Conservation (phyloP, 2,113 vertebrate species). For the Poeciliopsis prolifica region DNA sequence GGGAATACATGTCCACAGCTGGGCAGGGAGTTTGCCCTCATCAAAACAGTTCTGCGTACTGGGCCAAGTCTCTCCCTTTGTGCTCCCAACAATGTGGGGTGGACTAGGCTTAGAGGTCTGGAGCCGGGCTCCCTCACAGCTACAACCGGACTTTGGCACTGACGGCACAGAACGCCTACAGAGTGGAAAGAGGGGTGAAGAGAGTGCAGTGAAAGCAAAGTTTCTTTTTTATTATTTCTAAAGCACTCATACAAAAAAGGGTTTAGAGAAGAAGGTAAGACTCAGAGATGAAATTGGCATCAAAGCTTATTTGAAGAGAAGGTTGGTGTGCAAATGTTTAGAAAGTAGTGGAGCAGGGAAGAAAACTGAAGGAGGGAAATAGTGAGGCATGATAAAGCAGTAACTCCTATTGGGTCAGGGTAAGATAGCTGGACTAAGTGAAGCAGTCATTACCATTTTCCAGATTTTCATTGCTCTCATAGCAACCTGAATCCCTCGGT, state of each 20-base stretch:
- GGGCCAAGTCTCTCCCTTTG: constrained; percentile 49
- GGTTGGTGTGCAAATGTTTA: constrained; percentile 62
- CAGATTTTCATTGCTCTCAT: constrained; percentile 96
- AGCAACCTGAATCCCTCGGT: constrained; percentile 97
- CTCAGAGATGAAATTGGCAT: constrained; percentile 13
- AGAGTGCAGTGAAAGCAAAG: constrained; percentile 52
- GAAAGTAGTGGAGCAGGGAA: constrained; percentile 42
- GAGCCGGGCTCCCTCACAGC: constrained; percentile 55
- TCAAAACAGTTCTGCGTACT: constrained; percentile 53
- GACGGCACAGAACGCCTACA: constrained; percentile 66
- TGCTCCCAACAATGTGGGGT: constrained; percentile 51
- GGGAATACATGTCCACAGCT: constrained; percentile 56
- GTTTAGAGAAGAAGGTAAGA: constrained; percentile 17
- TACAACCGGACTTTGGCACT: constrained; percentile 65
- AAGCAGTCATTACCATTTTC: constrained; percentile 90
- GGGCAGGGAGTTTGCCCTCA: constrained; percentile 63
- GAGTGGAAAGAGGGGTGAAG: constrained; percentile 65
- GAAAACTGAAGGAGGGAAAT: constrained; percentile 30
- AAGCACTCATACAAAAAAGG: background rate
- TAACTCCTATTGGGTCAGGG: constrained; percentile 20
- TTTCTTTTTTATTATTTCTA: background rate
- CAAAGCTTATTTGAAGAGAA: constrained; percentile 36
- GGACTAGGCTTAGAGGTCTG: constrained; percentile 61
- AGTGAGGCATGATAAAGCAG: constrained; percentile 23
- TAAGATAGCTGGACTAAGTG: constrained; percentile 48